These are phyloP conservation scores for Salvelinus namaycush DNA, from an alignment of 2,113 vertebrate genomes.

Conservation along the genomic window DNA sequence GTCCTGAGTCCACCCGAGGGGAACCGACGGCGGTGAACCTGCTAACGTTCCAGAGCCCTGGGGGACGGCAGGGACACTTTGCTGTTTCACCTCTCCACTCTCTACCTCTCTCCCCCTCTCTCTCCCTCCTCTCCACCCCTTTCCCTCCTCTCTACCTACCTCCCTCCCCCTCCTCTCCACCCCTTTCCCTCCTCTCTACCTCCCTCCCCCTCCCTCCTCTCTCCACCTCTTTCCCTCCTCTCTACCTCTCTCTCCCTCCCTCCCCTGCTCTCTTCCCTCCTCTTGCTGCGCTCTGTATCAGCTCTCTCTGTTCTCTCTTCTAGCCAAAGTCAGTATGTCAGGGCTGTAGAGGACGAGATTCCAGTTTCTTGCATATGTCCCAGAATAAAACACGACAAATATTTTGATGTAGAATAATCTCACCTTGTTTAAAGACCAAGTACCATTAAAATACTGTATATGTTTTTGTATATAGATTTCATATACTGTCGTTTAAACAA, in stretches of 20 bases:
- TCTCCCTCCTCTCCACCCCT: too few relatives aligned
- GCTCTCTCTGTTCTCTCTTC: not conserved
- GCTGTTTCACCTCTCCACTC: not conserved
- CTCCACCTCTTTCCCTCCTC: too few relatives aligned
- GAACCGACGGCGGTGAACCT: not conserved
- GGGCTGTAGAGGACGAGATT: not conserved
- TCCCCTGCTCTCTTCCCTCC: too few relatives aligned
- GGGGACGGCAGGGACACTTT: constrained; percentile 13
- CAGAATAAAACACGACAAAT: not conserved
- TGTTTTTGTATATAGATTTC: too few relatives aligned
- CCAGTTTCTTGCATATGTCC: not conserved
- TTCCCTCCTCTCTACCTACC: too few relatives aligned
- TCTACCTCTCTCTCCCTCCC: not conserved
- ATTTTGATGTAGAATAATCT: not conserved
- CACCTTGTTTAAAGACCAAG: not conserved
- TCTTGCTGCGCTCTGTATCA: too few relatives aligned
- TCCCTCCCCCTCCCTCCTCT: too few relatives aligned
- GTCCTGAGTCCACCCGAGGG: constrained; percentile 13
- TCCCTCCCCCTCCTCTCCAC: too few relatives aligned
- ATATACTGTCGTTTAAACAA: too few relatives aligned
- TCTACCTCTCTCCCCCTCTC: too few relatives aligned
- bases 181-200: too few relatives aligned
- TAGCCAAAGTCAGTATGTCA: not conserved
- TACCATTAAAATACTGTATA: too few relatives aligned
- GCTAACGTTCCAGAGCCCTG: constrained; percentile 8